Percentiles rank a stretch among this genome's conserved stretches.
Evolutionary conservation across 2,888 invertebrate genomes (phyloP).

Genomic region (Morpho achilles): DNA sequence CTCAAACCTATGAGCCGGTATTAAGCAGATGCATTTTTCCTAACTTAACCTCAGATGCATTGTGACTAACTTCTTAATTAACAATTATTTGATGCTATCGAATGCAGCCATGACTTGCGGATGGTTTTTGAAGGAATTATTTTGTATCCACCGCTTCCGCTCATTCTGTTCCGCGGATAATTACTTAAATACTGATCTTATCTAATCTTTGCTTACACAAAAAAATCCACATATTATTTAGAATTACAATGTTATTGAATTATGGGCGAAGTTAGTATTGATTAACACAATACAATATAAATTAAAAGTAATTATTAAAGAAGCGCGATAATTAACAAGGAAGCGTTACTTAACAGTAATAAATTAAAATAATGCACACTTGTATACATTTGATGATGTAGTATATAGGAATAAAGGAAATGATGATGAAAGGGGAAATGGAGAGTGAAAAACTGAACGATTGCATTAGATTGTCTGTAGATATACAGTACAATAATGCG

Average conservation of each 20-base stretch:
- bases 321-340: not conserved
- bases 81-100: slow-evolving; percentile 44
- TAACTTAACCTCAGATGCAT: not conserved
- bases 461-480: slow-evolving; percentile 58
- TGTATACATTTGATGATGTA: not conserved
- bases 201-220: slow-evolving; percentile 14
- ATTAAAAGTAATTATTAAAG: not conserved
- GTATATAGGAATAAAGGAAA: slow-evolving; percentile 15
- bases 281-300: too few relatives aligned
- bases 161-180: slow-evolving; percentile 27
- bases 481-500: slow-evolving; percentile 64
- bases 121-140: slow-evolving; percentile 26
- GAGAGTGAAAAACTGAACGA: slow-evolving; percentile 29
- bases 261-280: too few relatives aligned
- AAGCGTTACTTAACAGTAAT: not conserved
- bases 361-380: not conserved
- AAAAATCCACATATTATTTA: not conserved
- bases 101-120: slow-evolving; percentile 31
- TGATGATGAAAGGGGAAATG: slow-evolving; percentile 26
- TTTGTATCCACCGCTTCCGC: slow-evolving; percentile 25
- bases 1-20: too few relatives aligned
- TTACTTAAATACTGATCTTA: slow-evolving; percentile 19
- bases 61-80: slow-evolving; percentile 22
- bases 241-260: too few relatives aligned
- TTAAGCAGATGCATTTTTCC: too few relatives aligned